Percentiles rank a stretch among this genome's conserved stretches.
phyloP scores from a whole-genome alignment of 2,797 vertebrate species.

The Artibeus lituratus region DNA sequence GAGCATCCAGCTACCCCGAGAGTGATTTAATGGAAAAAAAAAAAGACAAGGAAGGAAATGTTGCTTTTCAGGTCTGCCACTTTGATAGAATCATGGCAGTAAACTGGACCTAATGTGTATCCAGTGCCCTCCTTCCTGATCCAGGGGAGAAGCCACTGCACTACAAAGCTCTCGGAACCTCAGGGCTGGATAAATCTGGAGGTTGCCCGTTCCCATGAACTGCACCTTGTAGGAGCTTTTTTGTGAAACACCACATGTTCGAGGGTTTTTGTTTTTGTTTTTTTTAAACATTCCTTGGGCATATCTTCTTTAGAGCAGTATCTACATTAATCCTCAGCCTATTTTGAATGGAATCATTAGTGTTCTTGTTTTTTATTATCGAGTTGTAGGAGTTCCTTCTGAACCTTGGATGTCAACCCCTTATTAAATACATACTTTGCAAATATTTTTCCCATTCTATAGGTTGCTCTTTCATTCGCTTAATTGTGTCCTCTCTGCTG shows the following conservation, averaged over 20 bases:
- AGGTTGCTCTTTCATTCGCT: background rate
- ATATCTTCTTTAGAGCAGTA: background rate
- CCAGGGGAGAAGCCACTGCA: background rate
- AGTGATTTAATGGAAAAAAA: conserved; percentile 5
- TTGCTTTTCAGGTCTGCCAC: background rate
- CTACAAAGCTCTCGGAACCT: background rate
- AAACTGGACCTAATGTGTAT: background rate
- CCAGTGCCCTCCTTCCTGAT: background rate
- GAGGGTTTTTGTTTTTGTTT: background rate
- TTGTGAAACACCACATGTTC: background rate
- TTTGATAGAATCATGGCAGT: background rate
- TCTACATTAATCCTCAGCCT: background rate
- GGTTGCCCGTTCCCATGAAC: background rate
- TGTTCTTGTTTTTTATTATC: background rate
- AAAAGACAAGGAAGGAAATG: background rate
- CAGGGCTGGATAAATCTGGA: background rate
- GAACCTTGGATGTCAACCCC: background rate
- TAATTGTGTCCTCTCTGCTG: background rate
- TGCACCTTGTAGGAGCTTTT: background rate
- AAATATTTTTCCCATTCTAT: background rate
- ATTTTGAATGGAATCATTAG: background rate
- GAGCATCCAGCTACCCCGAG: background rate
- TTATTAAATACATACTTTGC: background rate
- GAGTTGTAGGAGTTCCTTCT: background rate
- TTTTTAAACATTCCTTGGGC: background rate